Conservation (phyloP, 2,888 invertebrate genomes). For the Mimumesa dahlbomi region DNA sequence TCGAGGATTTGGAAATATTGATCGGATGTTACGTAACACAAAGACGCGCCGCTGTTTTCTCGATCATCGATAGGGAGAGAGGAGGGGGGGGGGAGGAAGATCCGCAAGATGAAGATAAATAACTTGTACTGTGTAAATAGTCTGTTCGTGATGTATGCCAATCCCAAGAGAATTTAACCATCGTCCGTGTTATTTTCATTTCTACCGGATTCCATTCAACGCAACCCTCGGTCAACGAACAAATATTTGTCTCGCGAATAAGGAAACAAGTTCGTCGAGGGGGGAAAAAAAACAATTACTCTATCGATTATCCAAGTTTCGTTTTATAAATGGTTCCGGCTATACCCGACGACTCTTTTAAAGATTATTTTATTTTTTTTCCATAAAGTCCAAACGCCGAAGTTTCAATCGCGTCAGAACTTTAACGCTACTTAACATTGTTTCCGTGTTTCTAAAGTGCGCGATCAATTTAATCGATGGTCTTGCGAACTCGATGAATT, state of each 20-base stretch:
- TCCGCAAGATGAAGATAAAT: slow-evolving; percentile 28
- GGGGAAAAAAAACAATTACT: slow-evolving; percentile 11
- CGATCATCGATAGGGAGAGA: slow-evolving; percentile 17
- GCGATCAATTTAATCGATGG: slow-evolving; percentile 9
- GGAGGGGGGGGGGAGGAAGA: neutral
- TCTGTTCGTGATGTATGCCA: slow-evolving; percentile 6
- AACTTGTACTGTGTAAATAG: slow-evolving; percentile 30
- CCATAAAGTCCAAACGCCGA: too few species aligned
- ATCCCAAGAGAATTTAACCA: slow-evolving; percentile 14
- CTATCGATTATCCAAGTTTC: neutral
- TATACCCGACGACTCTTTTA: too few species aligned
- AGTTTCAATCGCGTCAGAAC: slow-evolving; percentile 26
- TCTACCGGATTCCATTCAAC: neutral
- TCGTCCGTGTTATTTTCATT: slow-evolving; percentile 7
- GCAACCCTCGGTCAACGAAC: neutral
- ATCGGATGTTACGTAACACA: neutral
- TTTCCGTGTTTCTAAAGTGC: slow-evolving; percentile 9
- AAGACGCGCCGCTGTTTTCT: neutral
- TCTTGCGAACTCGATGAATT: neutral
- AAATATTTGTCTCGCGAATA: slow-evolving; percentile 3
- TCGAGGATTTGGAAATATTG: neutral
- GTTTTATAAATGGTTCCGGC: too few species aligned
- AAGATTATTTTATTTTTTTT: too few species aligned
- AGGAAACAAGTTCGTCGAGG: neutral
- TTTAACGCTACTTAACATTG: slow-evolving; percentile 35